Evolutionary conservation across 1,140 invertebrate genomes (phyloP).

Genomic region (Oryzaephilus surinamensis): DNA sequence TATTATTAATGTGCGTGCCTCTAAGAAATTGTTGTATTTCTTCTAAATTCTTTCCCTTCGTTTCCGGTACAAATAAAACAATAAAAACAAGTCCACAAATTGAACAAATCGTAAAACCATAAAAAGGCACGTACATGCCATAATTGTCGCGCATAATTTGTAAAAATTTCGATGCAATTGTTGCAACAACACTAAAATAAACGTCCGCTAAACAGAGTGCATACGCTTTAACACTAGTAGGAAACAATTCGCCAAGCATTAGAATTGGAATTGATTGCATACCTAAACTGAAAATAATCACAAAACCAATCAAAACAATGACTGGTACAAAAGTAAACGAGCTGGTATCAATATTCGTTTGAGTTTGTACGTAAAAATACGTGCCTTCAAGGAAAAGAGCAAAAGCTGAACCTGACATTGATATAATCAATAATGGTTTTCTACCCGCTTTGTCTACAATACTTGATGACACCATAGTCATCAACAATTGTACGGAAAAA

Average conservation of each 20-base stretch:
- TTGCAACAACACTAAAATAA: slow-evolving; percentile 59
- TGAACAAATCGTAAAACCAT: slow-evolving; percentile 59
- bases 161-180: slow-evolving; percentile 64
- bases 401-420: slow-evolving; percentile 43
- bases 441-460: slow-evolving; percentile 63
- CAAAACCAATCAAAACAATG: slow-evolving; percentile 54
- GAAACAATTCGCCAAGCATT: slow-evolving; percentile 63
- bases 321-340: slow-evolving; percentile 44
- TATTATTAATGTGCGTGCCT: no score
- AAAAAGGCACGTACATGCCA: slow-evolving; percentile 61
- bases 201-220: slow-evolving; percentile 60
- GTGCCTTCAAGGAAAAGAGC: slow-evolving; percentile 45
- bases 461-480: slow-evolving; percentile 49
- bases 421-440: slow-evolving; percentile 52
- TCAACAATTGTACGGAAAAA: slow-evolving; percentile 53
- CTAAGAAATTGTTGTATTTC: slow-evolving; percentile 29
- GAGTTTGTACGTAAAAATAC: slow-evolving; percentile 48
- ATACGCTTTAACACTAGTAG: slow-evolving; percentile 56
- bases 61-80: slow-evolving; percentile 60
- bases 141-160: slow-evolving; percentile 48
- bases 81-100: slow-evolving; percentile 52
- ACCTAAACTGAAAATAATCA: slow-evolving; percentile 58
- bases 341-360: slow-evolving; percentile 21
- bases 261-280: slow-evolving; percentile 61
- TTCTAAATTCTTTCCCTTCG: slow-evolving; percentile 67